Evolutionary conservation across 2,113 vertebrate genomes (phyloP), one percentile per base, ranked within the genome.

Genomic region (Propithecus coquereli): DNA sequence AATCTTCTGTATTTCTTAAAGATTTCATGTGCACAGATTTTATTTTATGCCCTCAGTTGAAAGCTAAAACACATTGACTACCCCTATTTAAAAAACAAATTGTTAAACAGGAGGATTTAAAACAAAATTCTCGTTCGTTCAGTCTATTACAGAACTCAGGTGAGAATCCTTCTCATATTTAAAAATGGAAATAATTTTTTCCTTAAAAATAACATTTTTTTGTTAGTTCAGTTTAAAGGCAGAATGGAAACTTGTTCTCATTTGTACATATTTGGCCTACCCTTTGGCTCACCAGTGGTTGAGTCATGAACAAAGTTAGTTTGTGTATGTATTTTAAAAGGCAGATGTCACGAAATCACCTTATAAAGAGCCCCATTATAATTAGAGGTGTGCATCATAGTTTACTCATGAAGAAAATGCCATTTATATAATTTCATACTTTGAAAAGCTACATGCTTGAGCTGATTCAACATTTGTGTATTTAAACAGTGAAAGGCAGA

Each of bases 301-400:
- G 96, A 96, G 83, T 96, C 96, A 90, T 93, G 91, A 95, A 45
- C 81, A 94, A 71, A 93, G 66, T 97, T 50, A 92, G 52, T 97
- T 73, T 91, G 70, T 91, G 37, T 87, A n/a, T 91, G 18, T 88
- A 47, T 90, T 97, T 96, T 84, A 91, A 93, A 96, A 95, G 74
- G 80, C 79, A 92, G 68, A 96, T 92, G 86, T 87, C 87, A 92
- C 91, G 63, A 71, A 90, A 80, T 92, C 22, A 70, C 90, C 50
- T 92, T 88, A 37, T n/a, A 54, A 97, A 87, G 90, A 92, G 54
- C 27, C 30, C 37, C 25, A 76, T 95, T 91, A 84, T 80, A 93
- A 47, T 96, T 61, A 95, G 52, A 83, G 20, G 59, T 40, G 50
- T 68, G 74, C 83, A 74, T 96, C 87, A 91, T 59, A 27, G 43